Percentiles rank a stretch among this genome's conserved stretches.
Conservation (phyloP, 2,113 vertebrate species). For the Aplodontia rufa region DNA sequence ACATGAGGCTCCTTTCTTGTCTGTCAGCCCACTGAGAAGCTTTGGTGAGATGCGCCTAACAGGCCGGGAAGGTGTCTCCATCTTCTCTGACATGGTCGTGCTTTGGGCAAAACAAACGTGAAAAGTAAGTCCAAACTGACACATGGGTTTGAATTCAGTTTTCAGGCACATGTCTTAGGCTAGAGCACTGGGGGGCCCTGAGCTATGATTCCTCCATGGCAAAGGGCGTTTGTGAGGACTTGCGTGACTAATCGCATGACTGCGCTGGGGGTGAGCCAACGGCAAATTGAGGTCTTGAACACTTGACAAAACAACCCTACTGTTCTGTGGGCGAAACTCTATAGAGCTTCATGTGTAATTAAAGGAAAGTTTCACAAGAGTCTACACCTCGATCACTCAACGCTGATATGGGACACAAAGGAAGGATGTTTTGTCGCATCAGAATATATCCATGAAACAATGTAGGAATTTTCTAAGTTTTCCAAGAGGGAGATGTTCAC, state of each 20-base stretch:
- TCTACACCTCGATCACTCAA: conserved; percentile 65
- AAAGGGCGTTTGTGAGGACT: conserved; percentile 82
- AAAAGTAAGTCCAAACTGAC: conserved; percentile 77
- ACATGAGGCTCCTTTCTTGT: conserved; percentile 87
- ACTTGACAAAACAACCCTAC: conserved; percentile 82
- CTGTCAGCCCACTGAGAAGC: conserved; percentile 87
- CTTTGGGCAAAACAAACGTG: conserved; percentile 86
- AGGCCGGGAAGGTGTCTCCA: conserved; percentile 97
- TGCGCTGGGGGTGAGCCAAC: conserved; percentile 90
- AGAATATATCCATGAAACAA: conserved; percentile 30
- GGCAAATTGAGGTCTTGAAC: conserved; percentile 87
- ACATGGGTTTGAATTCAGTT: conserved; percentile 83
- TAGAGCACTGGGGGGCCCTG: conserved; percentile 80
- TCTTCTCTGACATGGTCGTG: conserved; percentile 90
- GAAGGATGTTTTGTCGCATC: conserved; percentile 8
- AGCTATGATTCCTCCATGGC: conserved; percentile 84
- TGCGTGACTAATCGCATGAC: conserved; percentile 91
- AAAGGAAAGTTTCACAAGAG: conserved; percentile 82
- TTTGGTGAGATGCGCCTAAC: conserved; percentile 91
- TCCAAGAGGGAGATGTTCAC: neutral
- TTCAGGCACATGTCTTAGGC: conserved; percentile 80
- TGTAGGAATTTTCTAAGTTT: neutral
- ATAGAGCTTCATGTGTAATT: conserved; percentile 81
- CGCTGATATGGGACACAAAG: neutral
- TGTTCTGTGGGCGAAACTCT: conserved; percentile 80